A percentile compares a stretch with the other conserved stretches of the same genome.
These are phyloP conservation scores for Carpatolechia fugitivella DNA, from an alignment of 2,888 invertebrate genomes.

Conservation along the genomic window DNA sequence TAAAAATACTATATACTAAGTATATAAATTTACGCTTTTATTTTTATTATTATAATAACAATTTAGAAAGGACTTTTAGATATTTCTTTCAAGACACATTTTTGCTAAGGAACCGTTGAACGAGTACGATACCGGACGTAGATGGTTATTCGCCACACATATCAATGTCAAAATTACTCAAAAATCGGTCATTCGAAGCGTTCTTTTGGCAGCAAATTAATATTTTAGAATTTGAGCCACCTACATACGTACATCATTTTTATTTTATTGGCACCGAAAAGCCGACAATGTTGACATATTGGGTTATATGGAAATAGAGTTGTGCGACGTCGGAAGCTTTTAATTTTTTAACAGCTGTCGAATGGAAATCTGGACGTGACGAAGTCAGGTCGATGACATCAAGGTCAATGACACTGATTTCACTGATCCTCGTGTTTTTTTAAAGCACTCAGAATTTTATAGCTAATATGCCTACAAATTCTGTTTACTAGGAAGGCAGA, in stretches of 20 bases:
- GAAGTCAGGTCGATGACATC: neutral
- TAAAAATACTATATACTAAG: no score
- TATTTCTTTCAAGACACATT: no score
- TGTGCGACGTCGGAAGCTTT: neutral
- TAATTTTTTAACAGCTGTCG: neutral
- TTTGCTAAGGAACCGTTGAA: no score
- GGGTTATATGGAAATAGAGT: neutral
- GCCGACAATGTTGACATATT: neutral
- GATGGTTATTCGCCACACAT: neutral
- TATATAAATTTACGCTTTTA: no score
- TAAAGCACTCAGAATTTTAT: no score
- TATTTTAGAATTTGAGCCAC: neutral
- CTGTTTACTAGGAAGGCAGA: no score
- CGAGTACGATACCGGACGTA: no score
- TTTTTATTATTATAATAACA: no score
- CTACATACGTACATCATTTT: slow-evolving; percentile 14
- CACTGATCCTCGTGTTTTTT: neutral
- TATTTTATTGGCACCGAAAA: slow-evolving; percentile 11
- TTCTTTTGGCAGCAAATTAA: neutral
- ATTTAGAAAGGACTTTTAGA: no score
- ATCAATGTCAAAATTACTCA: neutral
- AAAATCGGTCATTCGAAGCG: neutral
- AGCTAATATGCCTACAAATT: no score
- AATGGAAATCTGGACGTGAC: neutral
- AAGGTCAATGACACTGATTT: neutral